These are phyloP conservation scores for Halictus ligatus DNA, from an alignment of 2,888 invertebrate species.

Conservation along the genomic window DNA sequence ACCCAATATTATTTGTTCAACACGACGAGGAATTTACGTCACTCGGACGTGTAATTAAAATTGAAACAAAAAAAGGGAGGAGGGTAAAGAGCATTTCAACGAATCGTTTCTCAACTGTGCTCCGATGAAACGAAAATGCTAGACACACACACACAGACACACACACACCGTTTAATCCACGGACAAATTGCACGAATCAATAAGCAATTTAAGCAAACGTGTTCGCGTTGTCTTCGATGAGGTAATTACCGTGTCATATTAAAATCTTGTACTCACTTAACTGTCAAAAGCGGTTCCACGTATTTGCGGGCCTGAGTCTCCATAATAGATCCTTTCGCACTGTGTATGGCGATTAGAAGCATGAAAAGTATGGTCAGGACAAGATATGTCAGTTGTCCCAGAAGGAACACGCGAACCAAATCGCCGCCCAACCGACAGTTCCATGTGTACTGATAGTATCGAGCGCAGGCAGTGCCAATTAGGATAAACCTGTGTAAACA, in stretches of 20 bases:
- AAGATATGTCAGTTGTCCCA: constrained; percentile 89
- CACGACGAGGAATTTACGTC: neutral
- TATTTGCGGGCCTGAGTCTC: constrained; percentile 89
- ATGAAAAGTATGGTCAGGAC: constrained; percentile 88
- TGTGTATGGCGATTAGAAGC: constrained; percentile 89
- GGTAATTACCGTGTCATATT: constrained; percentile 19
- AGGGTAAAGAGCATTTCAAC: neutral
- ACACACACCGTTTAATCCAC: neutral
- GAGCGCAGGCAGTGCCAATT: constrained; percentile 88
- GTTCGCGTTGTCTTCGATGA: neutral
- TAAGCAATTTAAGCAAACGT: neutral
- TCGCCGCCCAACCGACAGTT: constrained; percentile 89
- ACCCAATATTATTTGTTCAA: neutral
- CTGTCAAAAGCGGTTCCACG: constrained; percentile 90
- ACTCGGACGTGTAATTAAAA: neutral
- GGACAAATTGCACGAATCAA: neutral
- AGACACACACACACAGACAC: neutral
- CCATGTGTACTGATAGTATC: constrained; percentile 89
- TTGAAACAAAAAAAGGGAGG: neutral
- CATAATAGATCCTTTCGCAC: constrained; percentile 92
- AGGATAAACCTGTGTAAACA: constrained; percentile 87
- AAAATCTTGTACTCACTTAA: constrained; percentile 86
- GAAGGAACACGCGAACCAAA: constrained; percentile 90
- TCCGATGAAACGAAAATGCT: neutral
- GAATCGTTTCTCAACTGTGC: neutral